A percentile compares a stretch with the other conserved stretches of the same genome.
Evolutionary conservation across 2,113 vertebrate genomes (phyloP).

Genomic region (Gadus macrocephalus): DNA sequence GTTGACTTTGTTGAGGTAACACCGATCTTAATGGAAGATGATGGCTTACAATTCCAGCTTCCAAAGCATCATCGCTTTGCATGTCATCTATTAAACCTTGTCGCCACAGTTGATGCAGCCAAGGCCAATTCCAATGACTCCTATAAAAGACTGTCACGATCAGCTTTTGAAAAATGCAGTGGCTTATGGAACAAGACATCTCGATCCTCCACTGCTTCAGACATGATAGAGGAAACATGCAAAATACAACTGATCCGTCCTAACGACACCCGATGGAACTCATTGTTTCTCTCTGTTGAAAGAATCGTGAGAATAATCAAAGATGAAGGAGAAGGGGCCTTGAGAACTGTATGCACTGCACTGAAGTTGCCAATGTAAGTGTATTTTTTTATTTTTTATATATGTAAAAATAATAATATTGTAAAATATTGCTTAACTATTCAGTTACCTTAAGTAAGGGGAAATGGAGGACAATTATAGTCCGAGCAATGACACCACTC

Average conservation of each 20-base stretch:
- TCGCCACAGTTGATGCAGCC: constrained; percentile 15
- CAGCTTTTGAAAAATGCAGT: constrained; percentile 23
- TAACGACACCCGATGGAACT: neutral
- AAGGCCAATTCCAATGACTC: constrained; percentile 4
- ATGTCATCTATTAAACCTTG: constrained; percentile 21
- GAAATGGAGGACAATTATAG: too few species aligned
- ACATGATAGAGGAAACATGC: neutral
- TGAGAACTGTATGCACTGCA: neutral
- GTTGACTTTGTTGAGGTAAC: neutral
- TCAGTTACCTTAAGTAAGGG: neutral
- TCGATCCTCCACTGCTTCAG: neutral
- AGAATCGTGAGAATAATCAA: neutral
- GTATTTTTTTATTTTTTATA: neutral
- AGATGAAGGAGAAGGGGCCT: neutral
- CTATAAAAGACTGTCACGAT: constrained; percentile 11
- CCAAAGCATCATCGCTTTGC: constrained; percentile 23
- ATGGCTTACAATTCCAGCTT: constrained; percentile 11
- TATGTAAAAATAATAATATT: too few species aligned
- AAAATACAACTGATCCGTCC: neutral
- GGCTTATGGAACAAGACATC: neutral
- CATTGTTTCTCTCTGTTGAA: neutral
- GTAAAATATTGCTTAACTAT: neutral
- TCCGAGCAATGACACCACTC: too few species aligned
- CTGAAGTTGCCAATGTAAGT: neutral
- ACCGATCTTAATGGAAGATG: constrained; percentile 7